Evolutionary conservation across 2,113 vertebrate species (phyloP).

Genomic region (Fulica atra): DNA sequence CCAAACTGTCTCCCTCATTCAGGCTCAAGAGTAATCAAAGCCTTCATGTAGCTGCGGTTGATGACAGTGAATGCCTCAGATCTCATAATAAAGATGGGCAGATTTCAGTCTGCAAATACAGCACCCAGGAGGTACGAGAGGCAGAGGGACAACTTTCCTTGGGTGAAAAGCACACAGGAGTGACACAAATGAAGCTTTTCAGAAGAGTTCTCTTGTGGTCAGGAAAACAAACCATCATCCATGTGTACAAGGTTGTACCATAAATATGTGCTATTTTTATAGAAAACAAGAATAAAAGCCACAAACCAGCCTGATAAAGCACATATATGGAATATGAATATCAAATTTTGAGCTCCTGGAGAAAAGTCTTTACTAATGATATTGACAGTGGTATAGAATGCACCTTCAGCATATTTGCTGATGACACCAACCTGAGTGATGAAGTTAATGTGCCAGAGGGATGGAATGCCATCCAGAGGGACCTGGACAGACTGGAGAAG

Average conservation of each 20-base stretch:
- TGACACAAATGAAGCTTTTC: neutral
- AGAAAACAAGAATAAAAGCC: neutral
- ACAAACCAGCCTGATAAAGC: neutral
- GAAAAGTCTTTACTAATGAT: neutral
- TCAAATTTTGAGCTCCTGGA: neutral
- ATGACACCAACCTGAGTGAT: too few species aligned
- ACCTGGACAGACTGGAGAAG: too few species aligned
- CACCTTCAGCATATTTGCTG: too few species aligned
- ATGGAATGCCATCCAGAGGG: too few species aligned
- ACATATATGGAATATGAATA: neutral
- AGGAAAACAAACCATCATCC: neutral
- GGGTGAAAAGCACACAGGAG: neutral
- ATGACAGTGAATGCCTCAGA: neutral
- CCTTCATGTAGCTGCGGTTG: neutral
- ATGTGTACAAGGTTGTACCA: neutral
- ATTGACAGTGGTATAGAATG: too few species aligned
- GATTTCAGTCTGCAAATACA: neutral
- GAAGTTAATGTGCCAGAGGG: too few species aligned
- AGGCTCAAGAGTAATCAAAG: neutral
- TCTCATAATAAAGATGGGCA: neutral
- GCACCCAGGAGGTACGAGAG: neutral
- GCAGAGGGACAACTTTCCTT: neutral
- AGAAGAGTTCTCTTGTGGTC: neutral
- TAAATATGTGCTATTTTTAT: neutral
- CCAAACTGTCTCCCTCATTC: neutral